Base-by-base conservation (phyloP, 2,797 vertebrate genomes). In the Streptopelia turtur region DNA sequence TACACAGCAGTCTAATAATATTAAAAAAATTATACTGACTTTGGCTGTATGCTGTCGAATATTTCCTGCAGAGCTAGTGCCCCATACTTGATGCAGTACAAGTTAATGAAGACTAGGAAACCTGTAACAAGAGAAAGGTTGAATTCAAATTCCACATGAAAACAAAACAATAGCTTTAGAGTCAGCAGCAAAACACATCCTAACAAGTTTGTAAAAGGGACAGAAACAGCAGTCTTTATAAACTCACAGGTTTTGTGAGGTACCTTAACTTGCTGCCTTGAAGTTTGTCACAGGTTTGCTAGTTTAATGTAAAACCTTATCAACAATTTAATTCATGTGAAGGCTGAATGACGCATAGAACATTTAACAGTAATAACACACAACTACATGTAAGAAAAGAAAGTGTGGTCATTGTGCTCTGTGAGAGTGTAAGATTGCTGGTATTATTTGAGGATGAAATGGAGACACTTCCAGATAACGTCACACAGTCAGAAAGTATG, bases 31-130 rank as follows among this genome's bases (percentile, higher is more conserved):
- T 35, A 83, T 83, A 98, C 99, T 98, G 97, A 99, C 99, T 99
- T 99, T 94, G 99, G 99, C 91, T 99, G 99, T 96, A 99, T 99
- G 96, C 98, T 98, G 98, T 99, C 99, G 97, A 99, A 99, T 95
- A 99, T 99, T 97, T 99, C 99, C 95, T 99, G 99, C 74, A 99
- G 98, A 43, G 99, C 99, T 94, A 99, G 98, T 1, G 99, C 99
- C 63, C 99, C 99, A 1, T 99, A 99, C 97, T 99, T 99, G 93
- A 99, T 98, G 97, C 98, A 98, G 82, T 99, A 99, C 87, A 99
- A 98, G 97, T 99, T 99, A 97, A 99, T 97, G 95, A 99, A 99
- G 88, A 99, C 99, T 92, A 99, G 98, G 97, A 99, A 99, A 98
- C 99, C 99, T 99, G 75, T 82, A 55, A 91, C 69, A 71, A 98